phyloP scores from a whole-genome alignment of 1,140 invertebrate species.

The Sogatella furcifera region DNA sequence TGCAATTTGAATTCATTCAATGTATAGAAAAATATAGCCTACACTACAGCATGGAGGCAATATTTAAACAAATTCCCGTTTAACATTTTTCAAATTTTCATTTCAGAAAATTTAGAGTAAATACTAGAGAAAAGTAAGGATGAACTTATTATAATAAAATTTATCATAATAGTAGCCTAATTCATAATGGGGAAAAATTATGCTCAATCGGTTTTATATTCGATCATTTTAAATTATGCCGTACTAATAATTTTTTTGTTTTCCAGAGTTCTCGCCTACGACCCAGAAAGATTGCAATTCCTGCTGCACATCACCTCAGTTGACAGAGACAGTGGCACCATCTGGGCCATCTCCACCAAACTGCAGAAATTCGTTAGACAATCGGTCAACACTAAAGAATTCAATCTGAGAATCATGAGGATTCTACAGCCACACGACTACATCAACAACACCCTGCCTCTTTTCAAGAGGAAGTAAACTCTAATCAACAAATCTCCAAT shows the following conservation, averaged over 20 bases:
- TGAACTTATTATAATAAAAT: too few relatives aligned
- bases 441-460: background rate
- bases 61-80: too few relatives aligned
- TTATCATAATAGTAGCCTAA: too few relatives aligned
- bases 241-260: background rate
- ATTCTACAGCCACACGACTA: conserved; percentile 24
- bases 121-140: too few relatives aligned
- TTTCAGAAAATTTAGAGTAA: too few relatives aligned
- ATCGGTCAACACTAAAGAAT: conserved; percentile 42
- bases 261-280: conserved; percentile 52
- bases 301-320: conserved; percentile 55
- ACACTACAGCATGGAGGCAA: too few relatives aligned
- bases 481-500: background rate
- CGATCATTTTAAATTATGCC: too few relatives aligned
- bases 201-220: too few relatives aligned
- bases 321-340: conserved; percentile 46
- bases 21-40: too few relatives aligned
- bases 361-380: conserved; percentile 67
- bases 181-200: too few relatives aligned
- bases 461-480: conserved; percentile 1
- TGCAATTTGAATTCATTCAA: too few relatives aligned
- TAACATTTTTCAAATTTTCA: too few relatives aligned
- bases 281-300: conserved; percentile 58
- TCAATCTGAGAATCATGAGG: conserved; percentile 51
- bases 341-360: conserved; percentile 57